Conservation (phyloP, 2,113 vertebrate species). For the Lepus timidus region DNA sequence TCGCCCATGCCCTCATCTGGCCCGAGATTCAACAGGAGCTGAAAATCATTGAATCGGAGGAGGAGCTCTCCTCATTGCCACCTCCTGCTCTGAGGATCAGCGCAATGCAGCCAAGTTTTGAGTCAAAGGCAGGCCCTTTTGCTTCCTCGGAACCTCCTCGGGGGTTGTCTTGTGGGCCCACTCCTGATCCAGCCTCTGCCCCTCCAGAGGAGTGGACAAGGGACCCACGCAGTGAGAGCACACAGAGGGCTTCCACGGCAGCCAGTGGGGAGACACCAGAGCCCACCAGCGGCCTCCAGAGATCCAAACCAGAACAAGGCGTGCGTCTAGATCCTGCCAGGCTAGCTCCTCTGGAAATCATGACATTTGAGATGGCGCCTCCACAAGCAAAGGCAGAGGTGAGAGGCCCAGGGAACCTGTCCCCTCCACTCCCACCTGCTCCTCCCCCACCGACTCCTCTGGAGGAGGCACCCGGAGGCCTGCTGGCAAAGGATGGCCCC, state of each 20-base stretch:
- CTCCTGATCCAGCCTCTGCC: not conserved
- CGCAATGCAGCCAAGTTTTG: not conserved
- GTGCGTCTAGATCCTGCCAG: slow-evolving; percentile 47
- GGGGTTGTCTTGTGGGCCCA: not conserved
- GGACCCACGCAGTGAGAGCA: slow-evolving; percentile 64
- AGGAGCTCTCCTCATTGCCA: slow-evolving; percentile 85
- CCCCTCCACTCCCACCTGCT: slow-evolving; percentile 65
- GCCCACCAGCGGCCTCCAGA: not conserved
- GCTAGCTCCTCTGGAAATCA: slow-evolving; percentile 60
- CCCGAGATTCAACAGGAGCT: slow-evolving; percentile 92
- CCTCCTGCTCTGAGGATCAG: slow-evolving; percentile 16
- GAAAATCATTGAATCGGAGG: slow-evolving; percentile 94
- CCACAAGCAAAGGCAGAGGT: slow-evolving; percentile 17
- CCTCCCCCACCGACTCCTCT: slow-evolving; percentile 55
- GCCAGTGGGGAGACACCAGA: slow-evolving; percentile 24
- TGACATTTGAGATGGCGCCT: not conserved
- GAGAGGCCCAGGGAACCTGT: slow-evolving; percentile 59
- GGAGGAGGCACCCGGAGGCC: slow-evolving; percentile 70
- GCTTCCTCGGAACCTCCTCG: slow-evolving; percentile 56
- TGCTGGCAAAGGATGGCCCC: slow-evolving; percentile 28
- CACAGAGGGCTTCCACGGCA: not conserved
- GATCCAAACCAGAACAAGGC: slow-evolving; percentile 15
- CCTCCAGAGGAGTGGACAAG: slow-evolving; percentile 64
- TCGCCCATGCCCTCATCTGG: slow-evolving; percentile 85
- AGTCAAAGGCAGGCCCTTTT: not conserved